Percentiles rank a stretch among this genome's conserved stretches.
Conservation (phyloP, 2,113 vertebrate genomes). For the Serinus canaria region DNA sequence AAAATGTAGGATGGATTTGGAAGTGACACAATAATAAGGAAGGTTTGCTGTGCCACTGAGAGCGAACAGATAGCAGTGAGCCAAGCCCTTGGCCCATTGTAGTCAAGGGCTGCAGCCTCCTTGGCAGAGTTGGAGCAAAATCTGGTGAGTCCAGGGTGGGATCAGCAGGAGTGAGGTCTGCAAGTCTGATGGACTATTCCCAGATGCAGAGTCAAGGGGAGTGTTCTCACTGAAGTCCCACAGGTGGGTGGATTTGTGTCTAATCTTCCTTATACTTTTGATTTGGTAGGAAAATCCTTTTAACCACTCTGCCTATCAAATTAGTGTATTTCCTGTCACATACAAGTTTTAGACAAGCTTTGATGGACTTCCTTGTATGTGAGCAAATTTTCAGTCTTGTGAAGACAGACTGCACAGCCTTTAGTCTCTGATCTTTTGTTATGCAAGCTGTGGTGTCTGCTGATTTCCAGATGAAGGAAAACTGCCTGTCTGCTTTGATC, state of each 20-base stretch:
- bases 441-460: background rate
- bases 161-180: background rate
- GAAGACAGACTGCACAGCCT: background rate
- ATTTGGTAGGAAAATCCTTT: background rate
- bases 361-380: background rate
- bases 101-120: background rate
- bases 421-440: slow-evolving; percentile 27
- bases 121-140: background rate
- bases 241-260: background rate
- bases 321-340: background rate
- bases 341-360: background rate
- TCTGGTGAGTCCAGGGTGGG: background rate
- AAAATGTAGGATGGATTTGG: background rate
- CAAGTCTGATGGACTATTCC: background rate
- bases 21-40: background rate
- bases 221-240: background rate
- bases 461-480: background rate
- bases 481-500: background rate
- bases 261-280: background rate
- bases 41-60: background rate
- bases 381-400: background rate
- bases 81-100: background rate
- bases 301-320: background rate
- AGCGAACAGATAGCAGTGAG: background rate
- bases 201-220: background rate